A percentile compares a stretch with the other conserved stretches of the same genome.
These are phyloP conservation scores for Salvelinus fontinalis DNA, from an alignment of 2,113 vertebrate genomes.

Conservation along the genomic window DNA sequence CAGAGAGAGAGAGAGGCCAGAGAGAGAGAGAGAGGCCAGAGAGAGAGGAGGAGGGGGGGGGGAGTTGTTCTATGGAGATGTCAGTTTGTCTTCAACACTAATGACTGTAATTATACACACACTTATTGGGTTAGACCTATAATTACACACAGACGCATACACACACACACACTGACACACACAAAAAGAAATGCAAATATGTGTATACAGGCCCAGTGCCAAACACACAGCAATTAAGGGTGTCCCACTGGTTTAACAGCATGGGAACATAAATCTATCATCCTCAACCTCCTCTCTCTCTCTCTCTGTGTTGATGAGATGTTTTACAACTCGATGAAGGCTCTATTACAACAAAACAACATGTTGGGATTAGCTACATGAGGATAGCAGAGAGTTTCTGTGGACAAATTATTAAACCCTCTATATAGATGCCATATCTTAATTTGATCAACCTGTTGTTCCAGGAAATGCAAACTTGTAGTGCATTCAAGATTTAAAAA, in stretches of 20 bases:
- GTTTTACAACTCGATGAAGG: neutral
- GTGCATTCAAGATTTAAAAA: too few relatives aligned
- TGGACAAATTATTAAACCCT: neutral
- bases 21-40: too few relatives aligned
- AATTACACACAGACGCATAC: slow-evolving; percentile 58
- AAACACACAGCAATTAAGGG: slow-evolving; percentile 37
- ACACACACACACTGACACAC: slow-evolving; percentile 38
- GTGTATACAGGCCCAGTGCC: slow-evolving; percentile 61
- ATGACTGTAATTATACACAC: slow-evolving; percentile 73
- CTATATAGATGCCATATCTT: too few relatives aligned
- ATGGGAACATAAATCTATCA: slow-evolving; percentile 64
- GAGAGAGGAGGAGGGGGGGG: neutral
- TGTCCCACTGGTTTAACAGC: slow-evolving; percentile 49
- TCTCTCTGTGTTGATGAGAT: neutral
- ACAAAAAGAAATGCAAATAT: neutral
- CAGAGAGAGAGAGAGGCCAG: too few relatives aligned
- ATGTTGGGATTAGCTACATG: neutral
- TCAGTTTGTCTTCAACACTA: slow-evolving; percentile 66
- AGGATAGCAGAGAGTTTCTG: neutral
- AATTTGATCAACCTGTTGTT: too few relatives aligned
- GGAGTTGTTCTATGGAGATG: slow-evolving; percentile 60
- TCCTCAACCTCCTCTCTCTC: neutral
- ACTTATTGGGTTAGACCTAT: slow-evolving; percentile 73
- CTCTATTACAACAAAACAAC: neutral
- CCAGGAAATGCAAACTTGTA: too few relatives aligned